phyloP scores from a whole-genome alignment of 2,888 invertebrate genomes.

The Corythucha ciliata region DNA sequence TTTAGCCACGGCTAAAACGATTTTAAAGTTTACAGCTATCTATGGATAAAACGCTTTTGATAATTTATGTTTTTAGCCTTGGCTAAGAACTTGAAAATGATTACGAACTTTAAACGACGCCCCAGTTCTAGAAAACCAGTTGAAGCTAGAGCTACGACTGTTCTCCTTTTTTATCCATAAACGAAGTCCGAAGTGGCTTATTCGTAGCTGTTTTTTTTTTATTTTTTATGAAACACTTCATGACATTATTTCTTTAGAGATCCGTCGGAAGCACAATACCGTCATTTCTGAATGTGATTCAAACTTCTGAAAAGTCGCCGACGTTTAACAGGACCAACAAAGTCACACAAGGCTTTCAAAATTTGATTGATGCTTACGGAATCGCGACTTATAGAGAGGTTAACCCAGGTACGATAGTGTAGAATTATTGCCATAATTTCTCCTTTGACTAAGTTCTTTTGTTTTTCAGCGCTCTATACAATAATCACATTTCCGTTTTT shows the following conservation, averaged over 20 bases:
- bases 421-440: constrained; percentile 3
- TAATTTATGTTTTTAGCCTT: no score
- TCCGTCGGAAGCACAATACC: constrained; percentile 78
- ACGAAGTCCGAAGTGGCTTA: no score
- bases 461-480: constrained; percentile 50
- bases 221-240: constrained; percentile 43
- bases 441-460: neutral
- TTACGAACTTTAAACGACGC: no score
- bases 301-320: constrained; percentile 69
- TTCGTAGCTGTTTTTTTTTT: no score
- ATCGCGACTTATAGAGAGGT: constrained; percentile 85
- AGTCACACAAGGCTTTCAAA: constrained; percentile 87
- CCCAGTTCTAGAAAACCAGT: neutral
- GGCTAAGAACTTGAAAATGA: no score
- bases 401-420: constrained; percentile 58
- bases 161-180: constrained; percentile 43
- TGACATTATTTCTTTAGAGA: constrained; percentile 44
- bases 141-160: neutral
- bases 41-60: no score
- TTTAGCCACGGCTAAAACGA: no score
- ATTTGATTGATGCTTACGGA: constrained; percentile 86
- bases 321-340: constrained; percentile 87
- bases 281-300: constrained; percentile 51
- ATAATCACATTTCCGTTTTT: constrained; percentile 53
- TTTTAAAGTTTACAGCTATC: no score